These are phyloP conservation scores for Zele albiditarsus DNA, from an alignment of 2,888 invertebrate genomes.

Conservation along the genomic window DNA sequence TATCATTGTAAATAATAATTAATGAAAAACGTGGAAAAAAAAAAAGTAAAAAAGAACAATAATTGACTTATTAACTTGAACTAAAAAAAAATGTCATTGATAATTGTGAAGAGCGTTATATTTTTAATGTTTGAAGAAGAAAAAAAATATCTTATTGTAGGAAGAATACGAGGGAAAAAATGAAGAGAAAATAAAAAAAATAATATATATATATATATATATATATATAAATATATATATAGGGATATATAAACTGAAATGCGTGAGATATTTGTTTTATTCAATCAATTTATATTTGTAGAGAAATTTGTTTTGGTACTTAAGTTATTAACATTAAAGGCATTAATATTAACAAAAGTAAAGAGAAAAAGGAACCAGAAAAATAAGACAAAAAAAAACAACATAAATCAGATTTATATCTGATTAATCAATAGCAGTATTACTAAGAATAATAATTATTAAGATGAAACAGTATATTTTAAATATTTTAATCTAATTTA, in stretches of 20 bases:
- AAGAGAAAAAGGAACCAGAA: slow-evolving; percentile 43
- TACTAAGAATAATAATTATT: slow-evolving; percentile 40
- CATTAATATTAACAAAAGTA: slow-evolving; percentile 45
- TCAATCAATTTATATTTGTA: slow-evolving; percentile 37
- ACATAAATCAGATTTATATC: slow-evolving; percentile 30
- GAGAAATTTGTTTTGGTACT: slow-evolving; percentile 46
- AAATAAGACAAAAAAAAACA: not conserved
- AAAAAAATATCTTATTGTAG: no score
- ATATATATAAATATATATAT: no score
- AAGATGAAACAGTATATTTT: slow-evolving; percentile 24
- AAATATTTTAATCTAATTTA: not conserved
- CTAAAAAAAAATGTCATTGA: no score
- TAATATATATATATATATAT: no score
- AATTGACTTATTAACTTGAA: no score
- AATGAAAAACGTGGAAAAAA: no score
- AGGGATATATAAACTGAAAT: not conserved
- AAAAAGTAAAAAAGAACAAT: no score
- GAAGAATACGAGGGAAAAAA: no score
- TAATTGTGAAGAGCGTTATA: no score
- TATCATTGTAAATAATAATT: no score
- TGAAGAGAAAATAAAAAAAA: no score
- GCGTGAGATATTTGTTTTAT: not conserved
- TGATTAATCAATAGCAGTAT: slow-evolving; percentile 51
- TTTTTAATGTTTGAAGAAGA: no score
- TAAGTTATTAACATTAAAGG: slow-evolving; percentile 46